Evolutionary conservation across 2,797 vertebrate species (phyloP).

Genomic region (Peromyscus nudipes): DNA sequence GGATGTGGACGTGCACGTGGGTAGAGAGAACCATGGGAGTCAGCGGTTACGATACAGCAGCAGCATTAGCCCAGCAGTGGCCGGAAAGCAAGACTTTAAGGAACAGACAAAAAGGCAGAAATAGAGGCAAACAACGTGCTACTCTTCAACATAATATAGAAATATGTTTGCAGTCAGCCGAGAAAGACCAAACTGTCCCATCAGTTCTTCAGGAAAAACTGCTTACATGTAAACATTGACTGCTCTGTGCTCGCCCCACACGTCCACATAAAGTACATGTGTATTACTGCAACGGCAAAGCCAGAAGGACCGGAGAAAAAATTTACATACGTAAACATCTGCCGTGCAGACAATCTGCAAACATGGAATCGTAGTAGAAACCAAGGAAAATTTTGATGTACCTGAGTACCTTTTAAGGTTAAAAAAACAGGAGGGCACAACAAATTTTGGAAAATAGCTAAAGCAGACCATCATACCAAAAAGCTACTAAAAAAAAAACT

Average conservation of each 20-base stretch:
- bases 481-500: background rate
- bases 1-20: background rate
- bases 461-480: background rate
- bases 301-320: background rate
- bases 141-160: background rate
- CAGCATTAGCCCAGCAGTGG: fast-evolving
- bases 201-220: background rate
- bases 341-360: background rate
- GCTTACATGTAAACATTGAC: background rate
- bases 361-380: background rate
- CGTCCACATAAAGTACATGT: background rate
- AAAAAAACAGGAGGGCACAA: background rate
- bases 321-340: background rate
- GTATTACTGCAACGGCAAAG: background rate
- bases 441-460: background rate
- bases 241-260: fast-evolving
- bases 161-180: background rate
- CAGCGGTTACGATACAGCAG: fast-evolving
- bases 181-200: background rate
- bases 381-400: background rate
- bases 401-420: background rate
- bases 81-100: background rate
- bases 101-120: background rate
- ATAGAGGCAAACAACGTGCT: fast-evolving
- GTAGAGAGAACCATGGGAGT: background rate